Evolutionary conservation across 2,113 vertebrate genomes (phyloP).

Genomic region (Cyrtonyx montezumae): DNA sequence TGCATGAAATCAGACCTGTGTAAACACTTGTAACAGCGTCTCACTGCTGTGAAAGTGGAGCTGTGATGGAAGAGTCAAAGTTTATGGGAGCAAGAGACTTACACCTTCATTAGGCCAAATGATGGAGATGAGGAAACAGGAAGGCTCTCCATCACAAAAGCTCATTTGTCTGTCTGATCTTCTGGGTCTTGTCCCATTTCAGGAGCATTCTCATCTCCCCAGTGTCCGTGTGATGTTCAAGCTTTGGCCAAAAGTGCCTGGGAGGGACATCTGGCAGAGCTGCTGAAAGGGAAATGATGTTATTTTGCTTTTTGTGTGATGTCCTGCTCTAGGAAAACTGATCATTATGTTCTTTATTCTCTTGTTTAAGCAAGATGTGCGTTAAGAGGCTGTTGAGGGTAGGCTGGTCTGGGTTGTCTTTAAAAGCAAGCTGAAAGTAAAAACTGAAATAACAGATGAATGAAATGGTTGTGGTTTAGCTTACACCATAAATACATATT

Average conservation of each 20-base stretch:
- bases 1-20: slow-evolving; percentile 11
- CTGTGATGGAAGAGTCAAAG: background rate
- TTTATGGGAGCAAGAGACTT: background rate
- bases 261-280: background rate
- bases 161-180: background rate
- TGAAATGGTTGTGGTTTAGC: background rate
- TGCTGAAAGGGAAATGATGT: background rate
- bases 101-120: background rate
- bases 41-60: background rate
- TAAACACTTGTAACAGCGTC: background rate
- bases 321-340: background rate
- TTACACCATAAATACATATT: background rate
- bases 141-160: background rate
- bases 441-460: slow-evolving; percentile 34
- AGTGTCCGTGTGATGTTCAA: background rate
- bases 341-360: background rate
- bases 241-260: background rate
- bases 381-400: background rate
- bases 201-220: background rate
- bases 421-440: background rate
- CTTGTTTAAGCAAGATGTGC: background rate
- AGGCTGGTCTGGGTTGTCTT: background rate
- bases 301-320: background rate
- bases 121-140: background rate
- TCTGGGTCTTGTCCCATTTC: background rate